Conservation (phyloP, 2,888 invertebrate genomes). For the Melolontha melolontha region DNA sequence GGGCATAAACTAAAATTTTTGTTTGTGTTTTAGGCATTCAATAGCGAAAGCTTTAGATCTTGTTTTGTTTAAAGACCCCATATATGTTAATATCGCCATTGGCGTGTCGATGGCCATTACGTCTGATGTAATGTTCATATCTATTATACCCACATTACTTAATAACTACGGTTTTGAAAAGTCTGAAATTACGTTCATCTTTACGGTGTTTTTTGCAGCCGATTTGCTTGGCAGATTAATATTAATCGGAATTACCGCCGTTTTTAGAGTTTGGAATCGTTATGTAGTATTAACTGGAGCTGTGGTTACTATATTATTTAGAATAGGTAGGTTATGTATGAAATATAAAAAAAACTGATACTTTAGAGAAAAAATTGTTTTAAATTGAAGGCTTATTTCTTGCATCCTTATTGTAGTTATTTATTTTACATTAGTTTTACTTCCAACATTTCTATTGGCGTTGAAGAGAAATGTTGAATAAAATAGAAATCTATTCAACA, state of each 20-base stretch:
- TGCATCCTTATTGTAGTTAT: too few species aligned
- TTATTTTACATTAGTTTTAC: too few species aligned
- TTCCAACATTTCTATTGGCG: too few species aligned
- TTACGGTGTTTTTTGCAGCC: constrained; percentile 77
- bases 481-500: too few species aligned
- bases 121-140: constrained; percentile 78
- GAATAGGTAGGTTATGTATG: constrained; percentile 70
- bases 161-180: constrained; percentile 70
- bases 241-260: constrained; percentile 73
- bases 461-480: too few species aligned
- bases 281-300: constrained; percentile 76
- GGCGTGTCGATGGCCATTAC: constrained; percentile 77
- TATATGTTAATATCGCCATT: constrained; percentile 76
- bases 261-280: constrained; percentile 72
- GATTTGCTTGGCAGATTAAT: constrained; percentile 76
- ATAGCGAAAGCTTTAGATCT: constrained; percentile 74
- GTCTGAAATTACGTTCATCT: constrained; percentile 74
- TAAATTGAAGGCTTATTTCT: too few species aligned
- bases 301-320: constrained; percentile 73
- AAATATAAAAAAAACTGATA: too few species aligned
- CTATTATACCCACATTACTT: constrained; percentile 75
- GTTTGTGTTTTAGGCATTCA: constrained; percentile 63
- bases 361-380: too few species aligned
- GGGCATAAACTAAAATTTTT: too few species aligned
- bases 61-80: constrained; percentile 71